Base-by-base conservation (phyloP, 2,888 invertebrate species). In the Metopia argyrocephala region DNA sequence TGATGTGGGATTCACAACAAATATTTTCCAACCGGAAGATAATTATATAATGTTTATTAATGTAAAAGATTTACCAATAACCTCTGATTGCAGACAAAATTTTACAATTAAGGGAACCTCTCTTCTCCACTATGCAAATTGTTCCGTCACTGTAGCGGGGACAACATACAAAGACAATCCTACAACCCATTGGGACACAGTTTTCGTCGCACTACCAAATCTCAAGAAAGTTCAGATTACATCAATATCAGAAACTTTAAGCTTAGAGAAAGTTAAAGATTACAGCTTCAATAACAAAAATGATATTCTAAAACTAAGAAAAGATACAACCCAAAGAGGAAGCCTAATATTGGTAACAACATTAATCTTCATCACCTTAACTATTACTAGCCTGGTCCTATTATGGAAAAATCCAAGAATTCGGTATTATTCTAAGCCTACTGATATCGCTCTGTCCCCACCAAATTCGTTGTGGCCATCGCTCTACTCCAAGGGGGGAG, bases 401-500 rank as follows among this genome's bases (percentile, higher is more conserved):
- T n/a, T n/a, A n/a, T n/a, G n/a, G n/a, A n/a, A n/a, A n/a, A n/a
- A n/a, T n/a, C n/a, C n/a, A n/a, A n/a, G n/a, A n/a, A n/a, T n/a
- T n/a, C n/a, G n/a, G n/a, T n/a, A n/a, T n/a, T n/a, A n/a, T n/a
- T n/a, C n/a, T n/a, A n/a, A n/a, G n/a, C n/a, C n/a, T n/a, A n/a
- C n/a, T n/a, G n/a, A n/a, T n/a, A n/a, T n/a, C 54, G 66, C 28
- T 52, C 31, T 23, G 38, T 52, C 56, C 68, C n/a, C 57, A 46
- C n/a, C 69, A 46, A 45, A n/a, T 5, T 69, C 69, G 45, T 18
- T 69, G 57, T 57, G 69, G 69, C 46, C 69, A 56, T 69, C 69
- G 46, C 57, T 69, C 46, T 69, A 69, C 57, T 46, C 69, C 46
- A 57, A 69, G 69, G 69, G 64, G 57, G 57, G 69, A 68, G 68